Evolutionary conservation across 2,113 vertebrate species (phyloP).

Genomic region (Ellobius talpinus): DNA sequence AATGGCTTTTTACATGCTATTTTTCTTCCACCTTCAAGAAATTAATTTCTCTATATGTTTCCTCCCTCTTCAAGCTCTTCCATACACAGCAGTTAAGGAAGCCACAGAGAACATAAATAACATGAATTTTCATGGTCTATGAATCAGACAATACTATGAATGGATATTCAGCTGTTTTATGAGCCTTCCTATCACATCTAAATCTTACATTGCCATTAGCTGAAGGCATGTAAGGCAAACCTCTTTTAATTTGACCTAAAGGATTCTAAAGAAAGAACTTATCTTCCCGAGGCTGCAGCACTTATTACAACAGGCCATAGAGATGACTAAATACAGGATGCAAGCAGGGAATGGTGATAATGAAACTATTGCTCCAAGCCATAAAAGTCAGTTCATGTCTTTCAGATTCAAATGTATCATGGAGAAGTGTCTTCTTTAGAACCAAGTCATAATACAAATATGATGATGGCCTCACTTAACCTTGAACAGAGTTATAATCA

Average conservation of each 20-base stretch:
- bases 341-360: neutral
- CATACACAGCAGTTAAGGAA: conserved; percentile 41
- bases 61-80: conserved; percentile 45
- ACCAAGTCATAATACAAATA: neutral
- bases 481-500: neutral
- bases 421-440: neutral
- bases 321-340: neutral
- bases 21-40: conserved; percentile 66
- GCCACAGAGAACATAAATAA: conserved; percentile 64
- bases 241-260: neutral
- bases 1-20: conserved; percentile 28
- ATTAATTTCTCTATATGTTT: conserved; percentile 46
- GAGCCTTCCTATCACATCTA: conserved; percentile 9
- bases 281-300: neutral
- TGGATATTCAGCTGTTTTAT: conserved; percentile 50
- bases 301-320: neutral
- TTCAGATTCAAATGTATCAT: neutral
- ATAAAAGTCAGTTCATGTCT: neutral
- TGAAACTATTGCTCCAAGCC: neutral
- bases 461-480: neutral
- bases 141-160: conserved; percentile 50
- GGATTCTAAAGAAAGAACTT: neutral
- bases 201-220: neutral
- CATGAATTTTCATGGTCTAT: conserved; percentile 58
- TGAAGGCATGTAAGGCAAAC: neutral